These are phyloP conservation scores for Hemistola chrysoprasaria DNA, from an alignment of 2,888 invertebrate genomes.

Conservation along the genomic window DNA sequence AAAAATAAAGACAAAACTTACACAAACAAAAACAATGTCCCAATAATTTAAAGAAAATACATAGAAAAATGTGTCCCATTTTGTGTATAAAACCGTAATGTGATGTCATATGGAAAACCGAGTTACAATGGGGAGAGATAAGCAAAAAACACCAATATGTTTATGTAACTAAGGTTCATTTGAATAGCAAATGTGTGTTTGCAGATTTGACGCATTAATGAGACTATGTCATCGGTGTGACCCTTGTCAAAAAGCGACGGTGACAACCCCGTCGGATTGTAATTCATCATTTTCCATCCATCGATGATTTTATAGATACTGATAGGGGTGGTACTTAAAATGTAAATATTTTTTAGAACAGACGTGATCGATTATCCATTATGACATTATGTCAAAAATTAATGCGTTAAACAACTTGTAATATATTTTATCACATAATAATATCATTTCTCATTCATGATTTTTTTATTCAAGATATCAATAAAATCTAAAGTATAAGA, in stretches of 20 bases:
- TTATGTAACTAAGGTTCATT: neutral
- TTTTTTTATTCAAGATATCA: too few relatives aligned
- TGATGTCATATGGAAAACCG: conserved; percentile 9
- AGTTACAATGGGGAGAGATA: neutral
- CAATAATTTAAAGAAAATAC: conserved; percentile 9
- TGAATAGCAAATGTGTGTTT: neutral
- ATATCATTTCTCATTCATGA: too few relatives aligned
- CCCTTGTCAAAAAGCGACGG: conserved; percentile 21
- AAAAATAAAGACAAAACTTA: conserved; percentile 1
- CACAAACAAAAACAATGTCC: neutral
- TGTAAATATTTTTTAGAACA: neutral
- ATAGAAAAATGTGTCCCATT: conserved; percentile 11
- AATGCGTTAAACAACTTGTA: too few relatives aligned
- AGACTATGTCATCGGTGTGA: conserved; percentile 19
- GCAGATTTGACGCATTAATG: conserved; percentile 21
- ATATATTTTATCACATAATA: too few relatives aligned
- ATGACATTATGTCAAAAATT: too few relatives aligned
- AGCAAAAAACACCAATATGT: conserved; percentile 1
- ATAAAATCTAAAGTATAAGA: too few relatives aligned
- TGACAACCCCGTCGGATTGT: conserved; percentile 20
- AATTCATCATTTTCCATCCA: conserved; percentile 22
- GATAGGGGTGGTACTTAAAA: neutral
- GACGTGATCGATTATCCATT: too few relatives aligned
- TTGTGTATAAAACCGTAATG: conserved; percentile 9
- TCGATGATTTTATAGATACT: conserved; percentile 19